Evolutionary conservation across 1,140 invertebrate species (phyloP).

Genomic region (Hirudo medicinalis): DNA sequence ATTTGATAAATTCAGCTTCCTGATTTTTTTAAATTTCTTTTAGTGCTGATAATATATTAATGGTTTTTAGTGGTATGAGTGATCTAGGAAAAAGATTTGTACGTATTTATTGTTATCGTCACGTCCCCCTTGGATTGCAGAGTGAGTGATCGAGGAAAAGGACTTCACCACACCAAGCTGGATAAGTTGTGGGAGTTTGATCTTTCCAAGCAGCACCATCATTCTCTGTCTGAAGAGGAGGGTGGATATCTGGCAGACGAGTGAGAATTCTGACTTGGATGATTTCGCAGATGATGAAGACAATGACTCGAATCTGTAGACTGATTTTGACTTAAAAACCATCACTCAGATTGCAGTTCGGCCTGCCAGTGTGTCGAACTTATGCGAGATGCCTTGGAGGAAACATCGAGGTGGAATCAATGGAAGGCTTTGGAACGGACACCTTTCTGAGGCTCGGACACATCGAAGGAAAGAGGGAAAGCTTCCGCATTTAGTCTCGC

Average conservation of each 20-base stretch:
- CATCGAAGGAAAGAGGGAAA: conserved; percentile 48
- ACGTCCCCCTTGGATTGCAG: no score
- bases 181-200: not conserved
- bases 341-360: conserved; percentile 48
- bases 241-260: not conserved
- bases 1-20: no score
- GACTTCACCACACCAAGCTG: not conserved
- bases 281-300: no score
- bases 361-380: conserved; percentile 48
- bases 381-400: conserved; percentile 52
- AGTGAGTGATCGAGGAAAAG: not conserved
- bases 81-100: not conserved
- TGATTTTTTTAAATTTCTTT: no score
- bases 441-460: conserved; percentile 49
- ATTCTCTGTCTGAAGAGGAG: conserved; percentile 16
- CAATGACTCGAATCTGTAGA: not conserved
- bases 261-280: not conserved
- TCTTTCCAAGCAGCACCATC: conserved; percentile 13
- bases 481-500: conserved; percentile 44
- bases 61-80: not conserved
- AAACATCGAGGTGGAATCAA: conserved; percentile 44
- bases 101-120: not conserved
- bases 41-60: no score
- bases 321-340: not conserved
- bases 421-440: conserved; percentile 51